Evolutionary conservation across 2,797 vertebrate genomes (phyloP), one percentile per base, ranked within the genome.

Genomic region (Nothura maculosa): DNA sequence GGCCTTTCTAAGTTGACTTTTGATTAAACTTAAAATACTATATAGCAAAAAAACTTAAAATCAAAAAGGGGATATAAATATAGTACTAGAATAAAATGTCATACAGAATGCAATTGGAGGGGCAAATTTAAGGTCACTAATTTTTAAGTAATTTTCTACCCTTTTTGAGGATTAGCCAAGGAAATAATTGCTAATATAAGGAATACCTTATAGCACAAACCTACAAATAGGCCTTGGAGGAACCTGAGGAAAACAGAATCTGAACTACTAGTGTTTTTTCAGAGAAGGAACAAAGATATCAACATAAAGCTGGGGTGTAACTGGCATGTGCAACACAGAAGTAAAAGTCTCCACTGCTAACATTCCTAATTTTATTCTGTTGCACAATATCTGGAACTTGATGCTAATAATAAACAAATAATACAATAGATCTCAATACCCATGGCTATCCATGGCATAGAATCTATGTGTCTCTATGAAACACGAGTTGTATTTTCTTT

Each of bases 21-120:
- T 99, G 98, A 99, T 99, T 99, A 99, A 99, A 99, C 98, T 98
- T 98, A 98, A 98, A 98, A 98, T 98, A 98, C 97, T 98, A 97
- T 98, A 98, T 95, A 95, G 97, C 77, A 96, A 97, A 98, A 95
- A 95, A 98, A 94, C 63, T 72, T 96, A 96, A 97, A 98, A 98
- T 97, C 96, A 96, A 97, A 97, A 96, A 92, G 88, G 88, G 84
- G 93, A 91, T 96, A 97, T 97, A 98, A 98, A 98, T 98, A 97
- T 84, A 97, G 82, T 75, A 89, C 93, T 95, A 81, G 93, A 97
- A 91, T 95, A 94, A 98, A 98, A 98, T 98, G 95, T 96, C 94
- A 97, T 93, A 85, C 72, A 89, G 42, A 96, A 95, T 95, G 91
- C 93, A 97, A 95, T 67, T 83, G 94, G 61, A 94, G 83, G 66